These are phyloP conservation scores for Scopus umbretta DNA, from an alignment of 2,113 vertebrate genomes.

Conservation along the genomic window DNA sequence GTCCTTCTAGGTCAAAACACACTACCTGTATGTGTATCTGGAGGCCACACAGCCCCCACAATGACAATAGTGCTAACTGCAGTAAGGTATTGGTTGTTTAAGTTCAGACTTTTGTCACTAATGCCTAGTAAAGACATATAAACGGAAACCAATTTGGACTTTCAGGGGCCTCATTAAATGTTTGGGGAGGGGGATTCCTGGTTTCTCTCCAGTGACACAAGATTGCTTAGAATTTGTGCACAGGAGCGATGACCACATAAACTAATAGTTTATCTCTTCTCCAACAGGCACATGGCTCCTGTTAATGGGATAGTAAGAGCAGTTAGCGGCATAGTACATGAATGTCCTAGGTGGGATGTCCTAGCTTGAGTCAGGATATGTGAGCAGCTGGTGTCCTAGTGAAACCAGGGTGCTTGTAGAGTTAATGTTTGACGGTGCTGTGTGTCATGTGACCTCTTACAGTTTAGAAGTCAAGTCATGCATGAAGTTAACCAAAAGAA, in stretches of 20 bases:
- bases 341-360: neutral
- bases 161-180: neutral
- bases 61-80: neutral
- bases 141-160: neutral
- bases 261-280: neutral
- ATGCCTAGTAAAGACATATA: neutral
- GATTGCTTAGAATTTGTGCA: neutral
- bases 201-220: neutral
- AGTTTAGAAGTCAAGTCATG: constrained; percentile 18
- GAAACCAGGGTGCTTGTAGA: neutral
- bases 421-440: constrained; percentile 29
- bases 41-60: neutral
- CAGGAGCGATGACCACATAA: neutral
- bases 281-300: neutral
- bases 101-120: neutral
- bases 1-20: neutral
- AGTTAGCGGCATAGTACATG: accelerated
- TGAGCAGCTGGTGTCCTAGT: neutral
- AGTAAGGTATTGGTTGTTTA: neutral
- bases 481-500: constrained; percentile 26
- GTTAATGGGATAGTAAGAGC: neutral
- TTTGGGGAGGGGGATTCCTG: neutral
- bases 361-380: neutral
- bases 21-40: neutral
- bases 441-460: constrained; percentile 4